These are phyloP conservation scores for Sebastes schlegelii DNA, from an alignment of 2,113 vertebrate species.

Conservation along the genomic window DNA sequence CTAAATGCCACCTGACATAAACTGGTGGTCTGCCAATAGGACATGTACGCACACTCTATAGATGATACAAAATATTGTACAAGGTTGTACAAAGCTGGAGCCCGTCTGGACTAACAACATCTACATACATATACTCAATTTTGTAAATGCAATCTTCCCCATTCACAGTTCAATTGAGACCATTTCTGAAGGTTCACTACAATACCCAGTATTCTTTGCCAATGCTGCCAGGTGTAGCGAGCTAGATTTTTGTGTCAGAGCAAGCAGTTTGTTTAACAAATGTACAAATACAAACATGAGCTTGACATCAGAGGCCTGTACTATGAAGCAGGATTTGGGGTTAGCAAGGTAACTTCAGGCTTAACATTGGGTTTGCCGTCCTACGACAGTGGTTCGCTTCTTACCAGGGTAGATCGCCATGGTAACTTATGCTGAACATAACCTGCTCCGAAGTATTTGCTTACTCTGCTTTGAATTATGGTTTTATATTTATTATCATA, in stretches of 20 bases:
- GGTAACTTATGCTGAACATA: too few relatives aligned
- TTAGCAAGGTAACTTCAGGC: too few relatives aligned
- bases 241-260: slow-evolving; percentile 12
- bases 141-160: slow-evolving; percentile 3
- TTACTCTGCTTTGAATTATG: too few relatives aligned
- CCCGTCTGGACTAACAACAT: slow-evolving; percentile 1
- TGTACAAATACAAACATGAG: slow-evolving; percentile 10
- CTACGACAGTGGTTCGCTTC: too few relatives aligned
- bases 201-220: slow-evolving; percentile 23
- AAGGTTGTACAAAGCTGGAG: neutral
- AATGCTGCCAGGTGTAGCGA: slow-evolving; percentile 40
- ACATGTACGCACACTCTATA: slow-evolving; percentile 28
- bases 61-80: neutral
- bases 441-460: too few relatives aligned
- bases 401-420: neutral
- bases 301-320: neutral
- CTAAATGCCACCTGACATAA: slow-evolving; percentile 28
- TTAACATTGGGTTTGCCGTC: too few relatives aligned
- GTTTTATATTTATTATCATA: too few relatives aligned
- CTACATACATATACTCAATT: neutral
- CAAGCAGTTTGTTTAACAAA: slow-evolving; percentile 12
- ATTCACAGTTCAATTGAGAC: neutral
- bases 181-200: slow-evolving; percentile 23
- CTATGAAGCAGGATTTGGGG: too few relatives aligned
- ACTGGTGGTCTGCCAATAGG: slow-evolving; percentile 27